Evolutionary conservation across 1,140 invertebrate genomes (phyloP), one percentile per base, ranked within the genome.

Genomic region (Steinernema feltiae): DNA sequence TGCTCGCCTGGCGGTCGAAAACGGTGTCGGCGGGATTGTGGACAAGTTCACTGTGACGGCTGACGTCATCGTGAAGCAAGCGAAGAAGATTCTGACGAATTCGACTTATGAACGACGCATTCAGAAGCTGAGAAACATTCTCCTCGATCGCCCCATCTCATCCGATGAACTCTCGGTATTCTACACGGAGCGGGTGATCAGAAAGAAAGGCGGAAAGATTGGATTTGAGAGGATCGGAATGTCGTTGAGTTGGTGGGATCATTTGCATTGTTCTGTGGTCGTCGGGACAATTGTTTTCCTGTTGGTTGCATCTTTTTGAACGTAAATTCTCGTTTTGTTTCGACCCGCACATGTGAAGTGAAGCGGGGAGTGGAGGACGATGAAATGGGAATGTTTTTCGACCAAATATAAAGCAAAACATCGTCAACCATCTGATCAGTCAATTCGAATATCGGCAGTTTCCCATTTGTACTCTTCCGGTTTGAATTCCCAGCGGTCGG

Each of bases 401-500:
- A n/a, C n/a, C n/a, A n/a, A n/a, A n/a, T n/a, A n/a, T n/a, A n/a
- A n/a, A n/a, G n/a, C n/a, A n/a, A n/a, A n/a, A n/a, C n/a, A n/a
- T n/a, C n/a, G n/a, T n/a, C n/a, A n/a, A n/a, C n/a, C 35, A 41
- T 3, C 24, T 3, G 24, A 3, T 27, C 24, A 63, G 24, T 63
- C 53, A 63, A 63, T 27, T 27, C 53, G 7, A 48, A 81, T 70
- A 35, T 82, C 75, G 0, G 77, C 70, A 18, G 81, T 82, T 32
- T 82, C 82, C 82, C 82, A 82, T 71, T 81, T 79, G 71, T 53
- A 35, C 32, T 82, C 74, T 18, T 81, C 48, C n/a, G 71, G 30
- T 31, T 74, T 70, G 71, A 82, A 82, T 17, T 82, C 81, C 81
- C 82, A 82, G 32, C 74, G 46, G 70, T 82, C 82, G 27, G 82